These are phyloP conservation scores for Geranospiza caerulescens DNA, from an alignment of 2,797 vertebrate species.

Conservation along the genomic window DNA sequence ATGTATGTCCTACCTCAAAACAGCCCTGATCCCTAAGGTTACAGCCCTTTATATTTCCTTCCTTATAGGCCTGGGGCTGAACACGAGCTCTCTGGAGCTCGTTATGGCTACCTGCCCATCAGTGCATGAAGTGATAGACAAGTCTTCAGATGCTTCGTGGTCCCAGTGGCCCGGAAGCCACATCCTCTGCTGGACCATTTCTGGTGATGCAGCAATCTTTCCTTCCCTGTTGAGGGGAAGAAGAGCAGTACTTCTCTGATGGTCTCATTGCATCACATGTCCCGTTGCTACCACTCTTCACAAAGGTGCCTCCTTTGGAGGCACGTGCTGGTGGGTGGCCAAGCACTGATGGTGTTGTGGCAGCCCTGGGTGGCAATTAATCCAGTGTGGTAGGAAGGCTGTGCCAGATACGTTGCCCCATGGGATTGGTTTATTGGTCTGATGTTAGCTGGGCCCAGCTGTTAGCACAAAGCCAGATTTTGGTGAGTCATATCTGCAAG, in stretches of 20 bases:
- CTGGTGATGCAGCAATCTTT: neutral
- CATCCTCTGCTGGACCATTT: accelerated
- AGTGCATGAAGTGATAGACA: neutral
- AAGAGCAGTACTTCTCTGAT: neutral
- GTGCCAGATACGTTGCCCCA: neutral
- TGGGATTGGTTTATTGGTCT: neutral
- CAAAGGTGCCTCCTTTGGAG: neutral
- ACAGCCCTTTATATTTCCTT: neutral
- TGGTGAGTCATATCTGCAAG: neutral
- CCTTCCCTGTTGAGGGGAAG: neutral
- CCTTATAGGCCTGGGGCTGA: neutral
- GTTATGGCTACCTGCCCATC: neutral
- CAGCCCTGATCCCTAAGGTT: neutral
- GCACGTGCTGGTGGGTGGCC: neutral
- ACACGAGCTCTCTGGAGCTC: neutral
- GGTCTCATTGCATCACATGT: accelerated
- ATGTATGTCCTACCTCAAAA: neutral
- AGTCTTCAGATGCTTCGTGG: neutral
- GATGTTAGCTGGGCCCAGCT: neutral
- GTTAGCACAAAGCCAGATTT: neutral
- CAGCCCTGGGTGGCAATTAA: neutral
- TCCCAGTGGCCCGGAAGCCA: neutral
- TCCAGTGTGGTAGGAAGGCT: neutral
- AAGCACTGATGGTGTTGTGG: accelerated
- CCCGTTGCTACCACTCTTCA: neutral